These are phyloP conservation scores for Falco biarmicus DNA, from an alignment of 2,797 vertebrate species.

Conservation along the genomic window DNA sequence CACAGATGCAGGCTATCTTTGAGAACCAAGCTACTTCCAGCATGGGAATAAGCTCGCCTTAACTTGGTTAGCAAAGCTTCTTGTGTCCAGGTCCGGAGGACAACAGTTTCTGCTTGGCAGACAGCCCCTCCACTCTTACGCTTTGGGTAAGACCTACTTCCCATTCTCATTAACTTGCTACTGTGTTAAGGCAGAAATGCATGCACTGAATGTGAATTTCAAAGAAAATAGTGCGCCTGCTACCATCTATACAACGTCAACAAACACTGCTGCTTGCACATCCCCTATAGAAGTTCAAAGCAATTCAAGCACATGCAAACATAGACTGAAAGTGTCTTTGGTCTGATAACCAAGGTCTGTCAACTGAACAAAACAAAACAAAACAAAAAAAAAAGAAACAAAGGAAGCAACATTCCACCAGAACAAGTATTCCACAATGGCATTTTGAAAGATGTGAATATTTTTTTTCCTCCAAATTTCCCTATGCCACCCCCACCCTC, in stretches of 20 bases:
- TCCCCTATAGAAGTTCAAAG: neutral
- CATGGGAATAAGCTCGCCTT: neutral
- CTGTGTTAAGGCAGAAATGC: neutral
- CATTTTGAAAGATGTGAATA: neutral
- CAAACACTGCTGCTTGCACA: neutral
- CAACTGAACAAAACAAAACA: neutral
- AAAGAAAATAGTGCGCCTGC: neutral
- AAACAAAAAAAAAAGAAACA: neutral
- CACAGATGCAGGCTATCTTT: neutral
- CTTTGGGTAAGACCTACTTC: neutral
- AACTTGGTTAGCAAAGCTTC: neutral
- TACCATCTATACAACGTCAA: neutral
- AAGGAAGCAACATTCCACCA: neutral
- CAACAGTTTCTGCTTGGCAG: neutral
- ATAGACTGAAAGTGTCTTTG: neutral
- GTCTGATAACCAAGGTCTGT: neutral
- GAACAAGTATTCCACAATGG: neutral
- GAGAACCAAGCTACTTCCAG: neutral
- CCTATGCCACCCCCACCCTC: no score
- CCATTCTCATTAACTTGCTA: neutral
- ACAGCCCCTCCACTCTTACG: neutral
- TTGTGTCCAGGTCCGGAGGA: neutral
- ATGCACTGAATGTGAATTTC: neutral
- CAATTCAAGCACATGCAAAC: neutral
- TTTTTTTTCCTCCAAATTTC: neutral